Evolutionary conservation across 2,888 invertebrate species (phyloP), one percentile per base, ranked within the genome.

Genomic region (Erebia palarica): DNA sequence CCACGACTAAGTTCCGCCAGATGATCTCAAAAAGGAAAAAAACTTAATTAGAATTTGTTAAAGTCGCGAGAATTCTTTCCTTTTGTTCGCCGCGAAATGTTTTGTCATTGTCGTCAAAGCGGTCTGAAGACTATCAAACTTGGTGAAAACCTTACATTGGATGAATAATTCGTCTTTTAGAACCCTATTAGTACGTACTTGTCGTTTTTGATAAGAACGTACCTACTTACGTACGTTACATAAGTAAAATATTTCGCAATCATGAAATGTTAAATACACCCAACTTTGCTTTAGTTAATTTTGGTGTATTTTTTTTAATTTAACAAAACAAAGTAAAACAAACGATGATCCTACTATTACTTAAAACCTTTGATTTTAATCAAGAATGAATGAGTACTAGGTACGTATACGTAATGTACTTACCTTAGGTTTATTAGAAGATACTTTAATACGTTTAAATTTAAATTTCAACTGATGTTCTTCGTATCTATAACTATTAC

Each of bases 21-120:
- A 88, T 88, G 89, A 91, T 90, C 86, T 84, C 80, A 79, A 84
- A 86, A 86, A 84, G 81, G 79, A 80, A 82, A 85, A 86, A 85
- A 84, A 82, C 75, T 79, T 80, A 80, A 82, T 81, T 80, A 79
- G 75, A 79, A 79, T 80, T 81, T 77, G 76, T 81, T 78, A 77
- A 73, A 73, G 72, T 75, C 71, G 66, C 65, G 68, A 68, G 69
- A 64, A 70, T 70, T 71, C 73, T 67, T 71, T 75, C 69, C 71
- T 74, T 75, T 75, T 73, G 71, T 75, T 69, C 64, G 53, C 65
- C 47, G 47, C 57, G 64, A 69, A 73, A 55, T 75, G 73, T 75
- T 73, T 73, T 73, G 73, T 75, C 75, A 73, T 69, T 71, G 69
- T 51, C 60, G 68, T 73, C 69, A 67, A 73, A 73, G 70, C 65